Base-by-base conservation (phyloP, 2,797 vertebrate genomes). In the Alca torda region DNA sequence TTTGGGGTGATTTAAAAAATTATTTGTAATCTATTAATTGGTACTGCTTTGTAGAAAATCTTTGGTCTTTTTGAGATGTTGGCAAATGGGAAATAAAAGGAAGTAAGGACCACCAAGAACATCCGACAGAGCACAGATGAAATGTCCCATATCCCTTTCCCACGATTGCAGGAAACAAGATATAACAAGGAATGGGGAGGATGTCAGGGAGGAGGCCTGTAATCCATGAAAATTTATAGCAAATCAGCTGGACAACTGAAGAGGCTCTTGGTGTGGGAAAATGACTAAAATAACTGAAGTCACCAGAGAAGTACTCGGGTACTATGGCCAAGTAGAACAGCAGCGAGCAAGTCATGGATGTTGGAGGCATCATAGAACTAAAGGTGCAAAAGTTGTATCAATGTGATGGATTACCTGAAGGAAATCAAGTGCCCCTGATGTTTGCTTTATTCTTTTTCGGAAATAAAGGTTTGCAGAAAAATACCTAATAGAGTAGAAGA, bases 161-260 rank as follows among this genome's bases (percentile, higher is more conserved):
- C 91, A 90, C 1, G 13, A 70, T 11, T 89, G 37, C 83, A 93
- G 88, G 90, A 93, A 95, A 87, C 12, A 37, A 89, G 86, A 82
- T 57, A 19, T 3, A 89, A 82, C 41, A 59, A 81, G 48, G 72
- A 87, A 43, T n/a, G 26, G 63, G 60, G 83, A 74, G 45, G 83
- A 89, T 93, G 83, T 84, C 53, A 80, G 75, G 78, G 81, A 79
- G 26, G 70, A 90, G 57, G 77, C 50, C 77, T 90, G 3, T 83
- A 92, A 78, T 92, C 84, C 57, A 35, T 80, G 57, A 88, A 95
- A 87, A 95, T 87, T 64, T 87, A 79, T 53, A 80, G 86, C 64
- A 85, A 70, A 90, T 95, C 70, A 54, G 2, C 35, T 33, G 69
- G 77, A 73, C 37, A 92, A 79, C 70, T 50, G 48, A 73, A 31